Percentiles rank a stretch among this genome's conserved stretches.
These are phyloP conservation scores for Julus scanicus DNA, from an alignment of 2,888 invertebrate species.

Conservation along the genomic window DNA sequence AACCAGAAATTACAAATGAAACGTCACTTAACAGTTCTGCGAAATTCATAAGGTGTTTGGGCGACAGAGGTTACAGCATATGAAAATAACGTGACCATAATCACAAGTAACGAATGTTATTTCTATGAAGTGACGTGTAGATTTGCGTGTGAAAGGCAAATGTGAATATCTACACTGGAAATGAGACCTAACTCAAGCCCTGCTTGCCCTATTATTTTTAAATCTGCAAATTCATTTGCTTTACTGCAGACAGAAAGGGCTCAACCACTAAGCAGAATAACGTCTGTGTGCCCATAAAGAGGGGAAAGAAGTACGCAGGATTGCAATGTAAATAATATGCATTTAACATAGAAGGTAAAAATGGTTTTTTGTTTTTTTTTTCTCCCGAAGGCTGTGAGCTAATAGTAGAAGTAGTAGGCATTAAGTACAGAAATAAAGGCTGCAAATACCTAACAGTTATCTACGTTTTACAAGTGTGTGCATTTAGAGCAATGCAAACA, in stretches of 20 bases:
- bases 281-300: background rate
- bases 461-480: conserved; percentile 28
- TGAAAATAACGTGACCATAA: background rate
- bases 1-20: conserved; percentile 22
- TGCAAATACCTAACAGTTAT: conserved; percentile 38
- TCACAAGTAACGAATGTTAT: background rate
- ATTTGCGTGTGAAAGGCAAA: background rate
- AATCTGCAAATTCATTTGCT: background rate
- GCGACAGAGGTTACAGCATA: background rate
- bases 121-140: conserved; percentile 8
- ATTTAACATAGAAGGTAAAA: background rate
- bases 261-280: background rate
- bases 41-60: background rate
- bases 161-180: background rate
- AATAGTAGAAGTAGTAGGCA: conserved; percentile 8
- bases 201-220: background rate
- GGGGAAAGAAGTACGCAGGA: background rate
- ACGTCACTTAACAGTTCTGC: background rate
- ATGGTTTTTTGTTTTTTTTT: background rate
- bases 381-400: background rate
- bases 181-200: background rate
- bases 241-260: background rate
- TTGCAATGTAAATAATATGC: background rate
- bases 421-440: conserved; percentile 37
- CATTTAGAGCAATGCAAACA: conserved; percentile 41